Evolutionary conservation across 1,140 invertebrate species (phyloP).

Genomic region (Drosophila kanapiae): DNA sequence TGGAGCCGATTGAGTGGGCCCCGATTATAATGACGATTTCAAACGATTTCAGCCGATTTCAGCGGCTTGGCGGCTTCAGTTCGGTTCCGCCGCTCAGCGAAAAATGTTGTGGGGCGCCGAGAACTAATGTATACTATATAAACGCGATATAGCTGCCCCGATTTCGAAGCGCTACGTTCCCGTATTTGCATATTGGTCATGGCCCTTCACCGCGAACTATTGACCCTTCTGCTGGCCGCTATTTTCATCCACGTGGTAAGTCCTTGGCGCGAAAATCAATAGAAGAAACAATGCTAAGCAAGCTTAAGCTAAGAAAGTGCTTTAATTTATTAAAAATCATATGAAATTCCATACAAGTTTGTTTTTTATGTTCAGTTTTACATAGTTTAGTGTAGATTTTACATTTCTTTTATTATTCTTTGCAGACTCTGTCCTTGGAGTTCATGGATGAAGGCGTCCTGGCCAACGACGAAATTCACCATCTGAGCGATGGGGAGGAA

Average conservation of each 20-base stretch:
- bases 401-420: too few relatives aligned
- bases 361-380: too few relatives aligned
- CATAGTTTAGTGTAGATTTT: too few relatives aligned
- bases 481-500: not conserved
- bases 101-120: constrained; percentile 66
- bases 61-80: constrained; percentile 33
- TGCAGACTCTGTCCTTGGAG: constrained; percentile 47
- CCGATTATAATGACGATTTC: constrained; percentile 27
- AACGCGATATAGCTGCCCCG: not conserved
- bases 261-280: constrained; percentile 4
- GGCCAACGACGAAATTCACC: constrained; percentile 19
- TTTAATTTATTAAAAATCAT: not conserved
- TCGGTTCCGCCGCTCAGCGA: constrained; percentile 58
- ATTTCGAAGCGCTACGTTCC: not conserved
- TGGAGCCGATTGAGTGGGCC: constrained; percentile 33
- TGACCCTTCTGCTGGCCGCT: constrained; percentile 21
- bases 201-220: constrained; percentile 5
- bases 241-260: constrained; percentile 17
- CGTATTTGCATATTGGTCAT: constrained; percentile 27
- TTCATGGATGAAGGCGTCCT: constrained; percentile 59
- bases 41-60: constrained; percentile 25
- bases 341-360: too few relatives aligned
- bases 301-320: too few relatives aligned
- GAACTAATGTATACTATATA: not conserved
- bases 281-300: too few relatives aligned